Percentiles rank a stretch among this genome's conserved stretches.
Evolutionary conservation across 1,140 invertebrate genomes (phyloP).

Genomic region (Gryllus bimaculatus): DNA sequence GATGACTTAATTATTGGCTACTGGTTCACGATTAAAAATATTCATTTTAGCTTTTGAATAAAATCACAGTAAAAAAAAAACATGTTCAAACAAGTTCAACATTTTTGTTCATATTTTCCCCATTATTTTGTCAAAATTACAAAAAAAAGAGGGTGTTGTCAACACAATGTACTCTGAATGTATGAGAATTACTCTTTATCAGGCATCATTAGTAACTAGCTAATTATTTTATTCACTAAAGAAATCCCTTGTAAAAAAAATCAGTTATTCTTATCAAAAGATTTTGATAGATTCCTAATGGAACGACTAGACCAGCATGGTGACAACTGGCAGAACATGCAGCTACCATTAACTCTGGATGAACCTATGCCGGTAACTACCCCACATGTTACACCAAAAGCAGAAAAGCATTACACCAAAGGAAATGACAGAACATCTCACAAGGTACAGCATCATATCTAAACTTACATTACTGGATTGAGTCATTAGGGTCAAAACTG

Average conservation of each 20-base stretch:
- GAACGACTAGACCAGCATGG: conserved; percentile 39
- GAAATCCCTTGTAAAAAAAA: neutral
- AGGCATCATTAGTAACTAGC: too few relatives aligned
- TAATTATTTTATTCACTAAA: conserved; percentile 8
- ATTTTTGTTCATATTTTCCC: too few relatives aligned
- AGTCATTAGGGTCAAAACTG: neutral
- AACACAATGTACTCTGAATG: too few relatives aligned
- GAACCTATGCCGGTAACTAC: conserved; percentile 32
- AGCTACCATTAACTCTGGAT: conserved; percentile 36
- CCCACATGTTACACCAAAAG: conserved; percentile 32
- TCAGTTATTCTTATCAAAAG: conserved; percentile 23
- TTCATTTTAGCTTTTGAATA: too few relatives aligned
- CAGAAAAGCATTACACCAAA: conserved; percentile 29
- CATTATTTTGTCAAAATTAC: too few relatives aligned
- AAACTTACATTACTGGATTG: neutral
- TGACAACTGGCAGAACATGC: conserved; percentile 38
- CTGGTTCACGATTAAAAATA: too few relatives aligned
- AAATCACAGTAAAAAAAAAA: too few relatives aligned
- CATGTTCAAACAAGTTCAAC: too few relatives aligned
- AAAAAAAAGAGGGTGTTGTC: too few relatives aligned
- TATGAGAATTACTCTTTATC: too few relatives aligned
- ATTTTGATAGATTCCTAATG: conserved; percentile 34
- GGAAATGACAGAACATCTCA: neutral
- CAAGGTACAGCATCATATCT: neutral
- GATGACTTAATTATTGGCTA: too few relatives aligned